Percentiles rank a stretch among this genome's conserved stretches.
These are phyloP conservation scores for Plagodis dolabraria DNA, from an alignment of 2,888 invertebrate species.

Conservation along the genomic window DNA sequence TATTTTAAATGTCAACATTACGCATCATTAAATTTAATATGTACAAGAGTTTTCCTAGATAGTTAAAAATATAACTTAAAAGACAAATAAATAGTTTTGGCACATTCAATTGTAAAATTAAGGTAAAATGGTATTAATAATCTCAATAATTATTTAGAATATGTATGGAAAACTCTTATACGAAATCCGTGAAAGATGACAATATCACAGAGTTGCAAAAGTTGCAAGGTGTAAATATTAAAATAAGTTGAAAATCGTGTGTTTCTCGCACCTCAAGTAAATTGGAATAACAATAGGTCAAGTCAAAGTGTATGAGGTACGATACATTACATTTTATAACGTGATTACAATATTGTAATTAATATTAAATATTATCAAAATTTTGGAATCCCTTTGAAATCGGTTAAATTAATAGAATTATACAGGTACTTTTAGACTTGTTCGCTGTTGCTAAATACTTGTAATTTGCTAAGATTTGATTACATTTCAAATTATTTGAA, in stretches of 20 bases:
- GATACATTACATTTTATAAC: not conserved
- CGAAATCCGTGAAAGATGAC: conserved; percentile 26
- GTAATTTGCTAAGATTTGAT: not conserved
- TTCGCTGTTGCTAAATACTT: not conserved
- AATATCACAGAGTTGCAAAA: conserved; percentile 36
- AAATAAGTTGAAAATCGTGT: conserved; percentile 9
- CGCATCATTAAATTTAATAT: not conserved
- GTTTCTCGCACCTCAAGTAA: conserved; percentile 11
- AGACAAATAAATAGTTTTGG: conserved; percentile 29
- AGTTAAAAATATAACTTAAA: not conserved
- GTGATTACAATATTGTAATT: too few relatives aligned
- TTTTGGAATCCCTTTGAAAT: not conserved
- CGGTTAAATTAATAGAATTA: not conserved
- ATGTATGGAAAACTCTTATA: conserved; percentile 33
- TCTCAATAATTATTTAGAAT: conserved; percentile 7
- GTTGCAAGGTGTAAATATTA: conserved; percentile 4
- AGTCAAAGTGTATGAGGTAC: not conserved
- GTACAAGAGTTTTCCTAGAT: conserved; percentile 12
- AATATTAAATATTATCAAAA: not conserved
- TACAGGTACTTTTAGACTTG: not conserved
- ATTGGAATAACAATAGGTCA: conserved; percentile 6
- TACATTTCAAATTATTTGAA: too few relatives aligned
- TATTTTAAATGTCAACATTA: conserved; percentile 5
- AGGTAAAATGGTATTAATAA: conserved; percentile 17
- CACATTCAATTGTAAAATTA: conserved; percentile 36